These are phyloP conservation scores for Brachylomia viminalis DNA, from an alignment of 2,888 invertebrate species.

Conservation along the genomic window DNA sequence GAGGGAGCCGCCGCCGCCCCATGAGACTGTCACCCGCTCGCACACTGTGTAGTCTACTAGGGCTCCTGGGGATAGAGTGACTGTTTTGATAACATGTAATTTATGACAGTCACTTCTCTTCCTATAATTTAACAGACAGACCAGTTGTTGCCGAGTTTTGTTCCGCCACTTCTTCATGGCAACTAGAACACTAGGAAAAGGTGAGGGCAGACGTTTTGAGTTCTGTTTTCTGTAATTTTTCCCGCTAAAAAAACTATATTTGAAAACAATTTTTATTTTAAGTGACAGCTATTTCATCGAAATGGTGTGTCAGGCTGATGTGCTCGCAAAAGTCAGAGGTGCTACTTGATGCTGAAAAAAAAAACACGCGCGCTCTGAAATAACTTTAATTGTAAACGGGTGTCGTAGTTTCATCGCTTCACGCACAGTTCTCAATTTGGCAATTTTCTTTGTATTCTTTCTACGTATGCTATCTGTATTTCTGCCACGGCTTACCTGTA, in stretches of 20 bases:
- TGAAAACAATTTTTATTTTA: background rate
- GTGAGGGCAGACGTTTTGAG: background rate
- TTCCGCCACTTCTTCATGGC: too few species aligned
- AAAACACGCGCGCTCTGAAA: background rate
- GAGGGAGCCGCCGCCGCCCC: slow-evolving; percentile 93
- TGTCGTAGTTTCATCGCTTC: background rate
- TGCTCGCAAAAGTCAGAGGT: background rate
- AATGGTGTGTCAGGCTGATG: background rate
- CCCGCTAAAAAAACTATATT: background rate
- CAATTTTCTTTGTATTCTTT: background rate
- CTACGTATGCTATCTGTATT: background rate
- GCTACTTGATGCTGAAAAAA: background rate
- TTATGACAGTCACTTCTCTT: background rate
- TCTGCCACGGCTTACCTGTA: slow-evolving; percentile 56
- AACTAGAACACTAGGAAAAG: too few species aligned
- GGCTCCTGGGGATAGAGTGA: slow-evolving; percentile 81
- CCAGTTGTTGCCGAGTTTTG: background rate
- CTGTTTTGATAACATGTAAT: background rate
- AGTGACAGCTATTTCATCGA: background rate
- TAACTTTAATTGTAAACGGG: background rate
- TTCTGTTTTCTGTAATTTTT: too few species aligned
- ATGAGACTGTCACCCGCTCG: slow-evolving; percentile 95
- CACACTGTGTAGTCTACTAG: slow-evolving; percentile 94
- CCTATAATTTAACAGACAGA: background rate
- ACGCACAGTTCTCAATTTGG: background rate